Percentiles rank a stretch among this genome's conserved stretches.
Evolutionary conservation across 2,888 invertebrate species (phyloP).

Genomic region (Pinctada fucata): DNA sequence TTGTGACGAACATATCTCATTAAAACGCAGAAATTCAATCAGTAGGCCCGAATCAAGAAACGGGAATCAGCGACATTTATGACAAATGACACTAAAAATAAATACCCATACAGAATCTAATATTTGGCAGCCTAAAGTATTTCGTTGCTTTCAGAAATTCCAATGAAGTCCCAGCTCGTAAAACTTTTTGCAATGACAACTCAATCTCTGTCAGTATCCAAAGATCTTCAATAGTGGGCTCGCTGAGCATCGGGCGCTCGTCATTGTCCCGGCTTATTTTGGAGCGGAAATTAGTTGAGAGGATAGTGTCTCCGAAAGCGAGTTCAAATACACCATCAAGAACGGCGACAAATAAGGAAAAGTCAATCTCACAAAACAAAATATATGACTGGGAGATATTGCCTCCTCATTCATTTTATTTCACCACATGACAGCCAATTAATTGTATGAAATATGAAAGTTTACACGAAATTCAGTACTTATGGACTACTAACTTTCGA

Average conservation of each 20-base stretch:
- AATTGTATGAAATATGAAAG: background rate
- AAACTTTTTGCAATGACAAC: conserved; percentile 4
- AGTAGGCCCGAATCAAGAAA: background rate
- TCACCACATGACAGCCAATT: background rate
- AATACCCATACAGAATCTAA: background rate
- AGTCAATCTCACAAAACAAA: conserved; percentile 1
- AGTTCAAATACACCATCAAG: background rate
- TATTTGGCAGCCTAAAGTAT: background rate
- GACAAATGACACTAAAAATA: conserved; percentile 4
- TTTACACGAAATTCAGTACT: no score
- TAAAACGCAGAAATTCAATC: conserved; percentile 3
- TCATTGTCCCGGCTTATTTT: background rate
- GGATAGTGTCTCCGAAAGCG: background rate
- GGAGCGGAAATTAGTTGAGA: background rate
- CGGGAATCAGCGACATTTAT: background rate
- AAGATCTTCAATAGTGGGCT: background rate
- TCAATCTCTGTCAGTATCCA: conserved; percentile 1
- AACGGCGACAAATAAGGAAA: background rate
- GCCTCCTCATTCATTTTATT: background rate
- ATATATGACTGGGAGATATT: background rate
- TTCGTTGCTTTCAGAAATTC: conserved; percentile 2
- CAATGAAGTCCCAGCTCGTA: background rate
- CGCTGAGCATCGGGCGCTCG: background rate
- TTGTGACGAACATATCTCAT: background rate
- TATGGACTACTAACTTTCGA: no score